phyloP scores from a whole-genome alignment of 2,113 vertebrate species.

The Vimba vimba region DNA sequence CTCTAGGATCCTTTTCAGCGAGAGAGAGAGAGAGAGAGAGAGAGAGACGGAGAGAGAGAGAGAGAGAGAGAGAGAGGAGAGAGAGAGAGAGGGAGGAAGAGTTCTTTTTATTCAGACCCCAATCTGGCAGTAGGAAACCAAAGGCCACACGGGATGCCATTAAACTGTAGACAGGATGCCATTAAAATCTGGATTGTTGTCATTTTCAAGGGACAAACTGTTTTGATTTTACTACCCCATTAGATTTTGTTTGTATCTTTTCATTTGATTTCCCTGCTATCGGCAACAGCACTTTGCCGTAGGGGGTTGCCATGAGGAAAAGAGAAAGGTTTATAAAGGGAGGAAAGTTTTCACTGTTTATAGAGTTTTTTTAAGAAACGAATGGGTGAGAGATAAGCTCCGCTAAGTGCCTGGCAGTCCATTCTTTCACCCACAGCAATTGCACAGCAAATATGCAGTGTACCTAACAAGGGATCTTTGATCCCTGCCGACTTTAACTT shows the following conservation, averaged over 20 bases:
- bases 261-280: constrained; percentile 5
- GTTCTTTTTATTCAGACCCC: constrained; percentile 42
- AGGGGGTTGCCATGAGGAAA: constrained; percentile 2
- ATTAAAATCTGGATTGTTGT: constrained; percentile 50
- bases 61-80: constrained; percentile 52
- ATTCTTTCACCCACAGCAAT: neutral
- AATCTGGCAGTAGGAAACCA: constrained; percentile 27
- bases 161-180: constrained; percentile 62
- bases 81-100: constrained; percentile 45
- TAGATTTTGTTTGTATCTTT: constrained; percentile 39
- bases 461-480: constrained; percentile 35
- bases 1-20: constrained; percentile 58
- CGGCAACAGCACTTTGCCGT: constrained; percentile 2
- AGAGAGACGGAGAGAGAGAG: constrained; percentile 47
- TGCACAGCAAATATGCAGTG: constrained; percentile 34
- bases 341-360: neutral
- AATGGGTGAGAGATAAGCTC: constrained; percentile 43
- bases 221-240: constrained; percentile 11
- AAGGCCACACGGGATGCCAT: constrained; percentile 59
- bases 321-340: constrained; percentile 4
- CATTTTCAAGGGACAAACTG: constrained; percentile 32
- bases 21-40: constrained; percentile 59
- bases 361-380: neutral
- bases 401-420: constrained; percentile 14
- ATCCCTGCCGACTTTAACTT: constrained; percentile 21